Percentiles rank a stretch among this genome's conserved stretches.
phyloP scores from a whole-genome alignment of 2,888 invertebrate species.

The Drosophila tripunctata region DNA sequence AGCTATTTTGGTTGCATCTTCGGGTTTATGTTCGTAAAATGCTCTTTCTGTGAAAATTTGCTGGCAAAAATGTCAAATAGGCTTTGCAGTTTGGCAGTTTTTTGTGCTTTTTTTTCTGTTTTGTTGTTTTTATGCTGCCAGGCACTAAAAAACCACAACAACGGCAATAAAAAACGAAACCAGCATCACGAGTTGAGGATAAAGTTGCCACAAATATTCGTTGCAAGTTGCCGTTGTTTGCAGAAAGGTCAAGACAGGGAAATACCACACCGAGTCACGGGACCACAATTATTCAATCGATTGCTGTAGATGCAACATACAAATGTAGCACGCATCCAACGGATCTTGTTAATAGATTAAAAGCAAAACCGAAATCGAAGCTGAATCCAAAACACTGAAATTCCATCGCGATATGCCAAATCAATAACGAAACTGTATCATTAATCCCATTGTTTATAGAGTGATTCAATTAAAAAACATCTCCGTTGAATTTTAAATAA shows the following conservation, averaged over 20 bases:
- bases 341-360: conserved; percentile 53
- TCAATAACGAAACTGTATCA: background rate
- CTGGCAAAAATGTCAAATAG: conserved; percentile 74
- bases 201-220: conserved; percentile 71
- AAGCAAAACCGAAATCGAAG: background rate
- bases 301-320: conserved; percentile 18
- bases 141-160: conserved; percentile 23
- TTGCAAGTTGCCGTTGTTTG: conserved; percentile 42
- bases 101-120: too few species aligned
- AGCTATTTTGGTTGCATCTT: conserved; percentile 40
- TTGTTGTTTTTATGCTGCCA: too few species aligned
- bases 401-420: background rate
- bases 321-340: conserved; percentile 48
- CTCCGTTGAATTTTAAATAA: conserved; percentile 1
- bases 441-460: conserved; percentile 4
- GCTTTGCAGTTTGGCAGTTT: too few species aligned
- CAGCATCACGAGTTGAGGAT: conserved; percentile 76
- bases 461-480: background rate
- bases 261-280: conserved; percentile 21
- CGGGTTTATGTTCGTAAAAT: conserved; percentile 47
- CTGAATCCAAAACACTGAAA: background rate
- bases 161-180: conserved; percentile 57
- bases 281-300: conserved; percentile 27
- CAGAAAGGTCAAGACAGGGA: conserved; percentile 44
- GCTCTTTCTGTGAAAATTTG: conserved; percentile 71